phyloP scores from a whole-genome alignment of 2,888 invertebrate genomes.

The Sympetrum striolatum region DNA sequence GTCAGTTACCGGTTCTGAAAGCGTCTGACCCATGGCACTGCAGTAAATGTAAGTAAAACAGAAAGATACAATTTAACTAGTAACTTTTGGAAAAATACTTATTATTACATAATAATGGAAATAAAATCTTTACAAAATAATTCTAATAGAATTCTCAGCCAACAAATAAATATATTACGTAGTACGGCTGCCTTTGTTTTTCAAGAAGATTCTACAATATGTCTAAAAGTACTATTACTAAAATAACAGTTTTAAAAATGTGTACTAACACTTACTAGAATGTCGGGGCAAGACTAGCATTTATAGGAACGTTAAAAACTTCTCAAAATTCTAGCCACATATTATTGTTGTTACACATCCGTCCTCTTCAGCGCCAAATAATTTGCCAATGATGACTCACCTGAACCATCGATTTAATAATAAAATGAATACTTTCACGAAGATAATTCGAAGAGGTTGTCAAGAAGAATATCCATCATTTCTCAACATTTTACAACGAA shows the following conservation, averaged over 20 bases:
- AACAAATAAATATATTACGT: background rate
- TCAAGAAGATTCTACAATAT: constrained; percentile 14
- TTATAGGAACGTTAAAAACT: background rate
- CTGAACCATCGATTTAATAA: constrained; percentile 40
- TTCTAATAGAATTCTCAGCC: background rate
- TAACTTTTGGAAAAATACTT: background rate
- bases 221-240: background rate
- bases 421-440: background rate
- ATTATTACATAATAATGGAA: background rate
- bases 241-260: background rate
- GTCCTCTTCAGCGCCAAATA: constrained; percentile 31
- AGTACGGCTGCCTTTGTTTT: background rate
- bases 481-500: background rate
- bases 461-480: background rate
- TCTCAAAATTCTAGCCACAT: background rate
- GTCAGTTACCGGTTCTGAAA: constrained; percentile 94
- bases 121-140: background rate
- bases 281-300: background rate
- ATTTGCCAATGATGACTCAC: constrained; percentile 26
- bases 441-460: background rate
- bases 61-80: background rate
- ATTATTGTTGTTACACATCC: constrained; percentile 12
- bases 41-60: background rate
- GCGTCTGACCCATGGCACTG: constrained; percentile 88
- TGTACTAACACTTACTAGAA: background rate